These are phyloP conservation scores for Oophaga pumilio DNA, from an alignment of 2,113 vertebrate species.

Conservation along the genomic window DNA sequence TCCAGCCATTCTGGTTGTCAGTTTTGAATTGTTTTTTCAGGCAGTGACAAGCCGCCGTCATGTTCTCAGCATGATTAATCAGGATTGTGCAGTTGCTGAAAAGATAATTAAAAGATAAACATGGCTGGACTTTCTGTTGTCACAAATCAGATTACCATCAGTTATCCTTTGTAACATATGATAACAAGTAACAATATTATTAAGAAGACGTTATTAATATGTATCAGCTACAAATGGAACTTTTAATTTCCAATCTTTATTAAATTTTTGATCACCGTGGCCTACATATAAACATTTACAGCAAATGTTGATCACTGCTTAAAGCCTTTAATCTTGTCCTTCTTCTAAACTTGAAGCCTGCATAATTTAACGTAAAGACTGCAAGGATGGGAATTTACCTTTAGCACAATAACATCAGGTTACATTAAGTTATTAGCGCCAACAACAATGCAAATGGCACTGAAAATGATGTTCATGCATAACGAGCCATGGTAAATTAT, in stretches of 20 bases:
- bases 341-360: constrained; percentile 26
- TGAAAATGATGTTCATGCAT: not conserved
- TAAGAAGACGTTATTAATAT: not conserved
- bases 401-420: not conserved
- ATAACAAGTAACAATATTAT: not conserved
- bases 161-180: not conserved
- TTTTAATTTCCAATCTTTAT: constrained; percentile 17
- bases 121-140: not conserved
- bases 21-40: too few species aligned
- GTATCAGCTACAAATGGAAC: not conserved
- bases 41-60: too few species aligned
- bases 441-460: not conserved
- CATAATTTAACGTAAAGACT: constrained; percentile 37
- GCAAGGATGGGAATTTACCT: constrained; percentile 26
- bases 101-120: not conserved
- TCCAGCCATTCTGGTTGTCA: too few species aligned
- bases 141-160: not conserved
- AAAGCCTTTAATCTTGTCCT: constrained; percentile 41
- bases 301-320: constrained; percentile 39
- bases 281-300: constrained; percentile 27
- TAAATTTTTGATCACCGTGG: not conserved
- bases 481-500: not conserved
- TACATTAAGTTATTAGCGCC: not conserved
- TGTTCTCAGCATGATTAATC: too few species aligned
- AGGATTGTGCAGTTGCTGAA: not conserved